These are phyloP conservation scores for Platichthys stellatus DNA, from an alignment of 2,113 vertebrate genomes.

Conservation along the genomic window DNA sequence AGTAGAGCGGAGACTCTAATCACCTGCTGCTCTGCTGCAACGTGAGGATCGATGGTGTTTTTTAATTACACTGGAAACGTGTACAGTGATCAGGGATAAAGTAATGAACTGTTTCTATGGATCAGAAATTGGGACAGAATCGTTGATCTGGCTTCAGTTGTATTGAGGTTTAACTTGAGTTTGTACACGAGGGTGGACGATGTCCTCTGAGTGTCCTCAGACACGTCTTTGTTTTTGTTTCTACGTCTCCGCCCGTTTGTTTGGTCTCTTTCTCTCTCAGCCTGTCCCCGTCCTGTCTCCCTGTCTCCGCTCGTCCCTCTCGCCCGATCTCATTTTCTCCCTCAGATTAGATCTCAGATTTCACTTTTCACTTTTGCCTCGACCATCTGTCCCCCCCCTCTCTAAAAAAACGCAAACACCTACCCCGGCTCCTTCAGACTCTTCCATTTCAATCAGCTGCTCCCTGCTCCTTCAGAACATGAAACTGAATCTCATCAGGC, in stretches of 20 bases:
- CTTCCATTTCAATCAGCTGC: slow-evolving; percentile 10
- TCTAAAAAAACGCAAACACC: not conserved
- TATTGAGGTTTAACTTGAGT: not conserved
- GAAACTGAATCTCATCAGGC: not conserved
- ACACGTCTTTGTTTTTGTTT: not conserved
- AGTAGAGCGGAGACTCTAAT: not conserved
- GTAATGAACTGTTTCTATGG: too few relatives aligned
- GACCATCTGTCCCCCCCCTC: slow-evolving; percentile 43
- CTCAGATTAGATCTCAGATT: slow-evolving; percentile 32
- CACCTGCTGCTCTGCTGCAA: not conserved
- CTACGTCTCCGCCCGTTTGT: slow-evolving; percentile 5
- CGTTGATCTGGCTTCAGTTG: too few relatives aligned
- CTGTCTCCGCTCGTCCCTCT: not conserved
- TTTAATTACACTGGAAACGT: too few relatives aligned
- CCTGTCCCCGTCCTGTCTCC: not conserved
- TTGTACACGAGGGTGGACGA: not conserved
- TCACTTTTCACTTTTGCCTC: slow-evolving; percentile 2
- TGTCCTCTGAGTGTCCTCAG: slow-evolving; percentile 2
- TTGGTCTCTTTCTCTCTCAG: not conserved
- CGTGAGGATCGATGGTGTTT: too few relatives aligned
- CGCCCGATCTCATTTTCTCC: slow-evolving; percentile 6
- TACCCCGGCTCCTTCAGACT: slow-evolving; percentile 7
- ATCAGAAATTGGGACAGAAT: too few relatives aligned
- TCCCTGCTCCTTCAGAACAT: not conserved
- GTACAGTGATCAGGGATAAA: too few relatives aligned